A percentile compares a stretch with the other conserved stretches of the same genome.
Evolutionary conservation across 2,888 invertebrate genomes (phyloP).

Genomic region (Beris morrisii): DNA sequence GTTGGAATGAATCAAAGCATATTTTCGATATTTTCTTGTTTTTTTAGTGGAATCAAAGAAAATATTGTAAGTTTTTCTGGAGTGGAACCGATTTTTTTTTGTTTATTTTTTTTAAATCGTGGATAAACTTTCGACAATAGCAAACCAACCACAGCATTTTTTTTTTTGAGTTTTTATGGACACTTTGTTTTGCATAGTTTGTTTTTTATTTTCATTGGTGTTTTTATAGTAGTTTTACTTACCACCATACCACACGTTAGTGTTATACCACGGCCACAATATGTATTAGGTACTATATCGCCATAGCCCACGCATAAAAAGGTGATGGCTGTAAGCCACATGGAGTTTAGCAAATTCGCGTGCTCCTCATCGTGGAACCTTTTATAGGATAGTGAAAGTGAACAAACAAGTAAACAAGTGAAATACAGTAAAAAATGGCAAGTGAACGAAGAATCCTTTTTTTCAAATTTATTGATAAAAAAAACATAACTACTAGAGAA

Average conservation of each 20-base stretch:
- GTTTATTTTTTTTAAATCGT: conserved; percentile 30
- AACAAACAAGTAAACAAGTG: conserved; percentile 50
- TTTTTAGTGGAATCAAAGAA: conserved; percentile 7
- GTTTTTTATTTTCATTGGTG: conserved; percentile 25
- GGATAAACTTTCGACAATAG: conserved; percentile 34
- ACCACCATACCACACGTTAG: conserved; percentile 99
- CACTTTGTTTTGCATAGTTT: conserved; percentile 30
- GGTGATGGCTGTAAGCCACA: conserved; percentile 99
- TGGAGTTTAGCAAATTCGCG: conserved; percentile 97
- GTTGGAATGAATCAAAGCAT: neutral
- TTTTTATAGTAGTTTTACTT: conserved; percentile 61
- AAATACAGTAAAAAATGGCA: conserved; percentile 35
- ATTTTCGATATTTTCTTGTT: neutral
- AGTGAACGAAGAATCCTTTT: conserved; percentile 29
- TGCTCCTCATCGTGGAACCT: conserved; percentile 99
- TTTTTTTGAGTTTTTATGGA: conserved; percentile 21
- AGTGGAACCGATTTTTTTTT: neutral
- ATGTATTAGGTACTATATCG: conserved; percentile 99
- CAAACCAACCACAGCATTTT: conserved; percentile 38
- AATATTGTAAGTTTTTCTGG: conserved; percentile 1
- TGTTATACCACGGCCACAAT: conserved; percentile 98
- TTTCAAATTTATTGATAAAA: conserved; percentile 10
- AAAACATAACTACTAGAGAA: conserved; percentile 17
- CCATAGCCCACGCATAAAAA: conserved; percentile 99
- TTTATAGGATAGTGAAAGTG: conserved; percentile 53